Conservation (phyloP, 1,140 invertebrate genomes). For the Hormaphis cornu region DNA sequence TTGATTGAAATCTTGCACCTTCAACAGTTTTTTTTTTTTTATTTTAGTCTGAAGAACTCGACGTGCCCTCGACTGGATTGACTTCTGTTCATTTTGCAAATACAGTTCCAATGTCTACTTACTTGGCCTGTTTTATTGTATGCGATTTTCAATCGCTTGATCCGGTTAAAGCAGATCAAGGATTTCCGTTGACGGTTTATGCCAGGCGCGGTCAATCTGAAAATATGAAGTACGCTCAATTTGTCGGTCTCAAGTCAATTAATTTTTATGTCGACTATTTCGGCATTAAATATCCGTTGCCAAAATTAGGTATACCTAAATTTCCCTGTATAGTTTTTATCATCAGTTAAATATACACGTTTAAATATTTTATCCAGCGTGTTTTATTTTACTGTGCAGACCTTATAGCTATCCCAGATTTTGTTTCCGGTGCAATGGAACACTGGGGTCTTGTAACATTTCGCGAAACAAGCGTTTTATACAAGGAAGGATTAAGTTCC, state of each 20-base stretch:
- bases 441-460: slow-evolving; percentile 84
- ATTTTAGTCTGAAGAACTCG: slow-evolving; percentile 41
- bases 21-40: slow-evolving; percentile 32
- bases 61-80: slow-evolving; percentile 43
- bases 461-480: slow-evolving; percentile 72
- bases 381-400: slow-evolving; percentile 49
- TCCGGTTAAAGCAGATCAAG: slow-evolving; percentile 46
- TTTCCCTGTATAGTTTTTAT: neutral
- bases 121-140: slow-evolving; percentile 80
- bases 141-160: slow-evolving; percentile 69
- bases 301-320: slow-evolving; percentile 62
- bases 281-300: slow-evolving; percentile 70
- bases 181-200: slow-evolving; percentile 60
- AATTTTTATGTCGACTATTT: slow-evolving; percentile 84
- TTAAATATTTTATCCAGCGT: neutral
- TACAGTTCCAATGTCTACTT: slow-evolving; percentile 85
- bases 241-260: slow-evolving; percentile 65
- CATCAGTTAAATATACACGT: neutral
- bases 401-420: slow-evolving; percentile 88
- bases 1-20: neutral
- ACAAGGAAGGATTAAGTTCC: slow-evolving; percentile 57
- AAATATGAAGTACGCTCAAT: slow-evolving; percentile 69
- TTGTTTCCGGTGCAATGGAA: slow-evolving; percentile 90
- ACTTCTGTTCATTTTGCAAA: slow-evolving; percentile 60
- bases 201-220: slow-evolving; percentile 61